phyloP scores from a whole-genome alignment of 2,797 vertebrate genomes.

The Gallinago nigripennis region DNA sequence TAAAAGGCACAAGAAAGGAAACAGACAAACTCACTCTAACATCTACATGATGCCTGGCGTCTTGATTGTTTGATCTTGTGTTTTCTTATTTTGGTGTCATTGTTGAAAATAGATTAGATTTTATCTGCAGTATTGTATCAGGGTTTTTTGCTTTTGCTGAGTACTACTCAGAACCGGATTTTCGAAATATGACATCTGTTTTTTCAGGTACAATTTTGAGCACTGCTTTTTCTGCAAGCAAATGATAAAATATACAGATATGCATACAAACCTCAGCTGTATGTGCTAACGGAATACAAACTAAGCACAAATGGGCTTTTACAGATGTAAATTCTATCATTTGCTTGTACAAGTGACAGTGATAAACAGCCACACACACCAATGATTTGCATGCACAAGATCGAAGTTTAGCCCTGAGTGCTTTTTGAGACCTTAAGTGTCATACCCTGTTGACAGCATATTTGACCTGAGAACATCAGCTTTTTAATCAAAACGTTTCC shows the following conservation, averaged over 20 bases:
- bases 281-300: constrained; percentile 51
- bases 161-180: background rate
- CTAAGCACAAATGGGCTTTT: constrained; percentile 49
- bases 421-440: constrained; percentile 52
- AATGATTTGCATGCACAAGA: constrained; percentile 43
- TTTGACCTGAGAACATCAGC: constrained; percentile 53
- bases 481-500: constrained; percentile 54
- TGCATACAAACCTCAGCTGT: constrained; percentile 25
- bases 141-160: background rate
- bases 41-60: background rate
- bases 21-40: background rate
- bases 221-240: constrained; percentile 2
- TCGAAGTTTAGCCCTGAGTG: constrained; percentile 52
- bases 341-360: constrained; percentile 61
- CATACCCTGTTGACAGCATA: constrained; percentile 46
- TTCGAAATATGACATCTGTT: background rate
- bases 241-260: constrained; percentile 55
- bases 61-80: background rate
- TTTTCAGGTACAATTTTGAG: constrained; percentile 44
- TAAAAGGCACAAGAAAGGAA: background rate
- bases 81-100: constrained; percentile 11
- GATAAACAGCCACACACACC: constrained; percentile 39
- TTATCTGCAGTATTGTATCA: background rate
- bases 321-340: constrained; percentile 60
- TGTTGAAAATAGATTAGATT: constrained; percentile 26